Conservation (phyloP, 92 coral and sea anemone genomes). For the Pocillopora meandrina region DNA sequence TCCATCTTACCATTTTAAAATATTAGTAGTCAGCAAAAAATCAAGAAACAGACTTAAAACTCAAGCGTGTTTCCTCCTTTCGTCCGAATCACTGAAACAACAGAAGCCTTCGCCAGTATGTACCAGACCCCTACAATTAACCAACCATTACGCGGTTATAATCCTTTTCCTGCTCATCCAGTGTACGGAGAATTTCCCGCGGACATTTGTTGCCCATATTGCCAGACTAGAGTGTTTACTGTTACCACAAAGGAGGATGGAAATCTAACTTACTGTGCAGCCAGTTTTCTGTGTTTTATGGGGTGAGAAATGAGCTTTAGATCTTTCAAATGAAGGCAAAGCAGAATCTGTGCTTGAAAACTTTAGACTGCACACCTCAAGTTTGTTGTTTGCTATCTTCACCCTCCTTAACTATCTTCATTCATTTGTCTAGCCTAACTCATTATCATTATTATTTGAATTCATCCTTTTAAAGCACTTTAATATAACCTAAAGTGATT, state of each 20-base stretch:
- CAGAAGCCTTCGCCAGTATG: background rate
- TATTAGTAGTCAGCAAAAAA: background rate
- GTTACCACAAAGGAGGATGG: slow-evolving; percentile 80
- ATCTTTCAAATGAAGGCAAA: background rate
- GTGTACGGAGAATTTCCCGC: slow-evolving; percentile 89
- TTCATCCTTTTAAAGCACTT: too few species aligned
- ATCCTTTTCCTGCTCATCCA: slow-evolving; percentile 15
- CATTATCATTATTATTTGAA: too few species aligned
- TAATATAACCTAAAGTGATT: too few species aligned
- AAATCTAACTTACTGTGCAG: slow-evolving; percentile 79
- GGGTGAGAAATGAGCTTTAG: slow-evolving; percentile 65
- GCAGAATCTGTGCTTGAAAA: background rate
- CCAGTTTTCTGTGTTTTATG: slow-evolving; percentile 77
- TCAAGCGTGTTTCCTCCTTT: background rate
- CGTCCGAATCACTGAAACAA: background rate
- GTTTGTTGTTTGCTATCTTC: too few species aligned
- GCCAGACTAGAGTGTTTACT: slow-evolving; percentile 85
- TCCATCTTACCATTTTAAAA: background rate
- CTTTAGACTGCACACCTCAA: too few species aligned
- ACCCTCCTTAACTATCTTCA: too few species aligned
- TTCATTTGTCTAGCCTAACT: too few species aligned
- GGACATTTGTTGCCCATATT: slow-evolving; percentile 76
- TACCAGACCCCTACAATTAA: slow-evolving; percentile 60
- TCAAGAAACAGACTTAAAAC: background rate
- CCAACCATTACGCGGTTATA: slow-evolving; percentile 57